phyloP scores from a whole-genome alignment of 2,888 invertebrate species.

The Scrobipalpa atriplicella region DNA sequence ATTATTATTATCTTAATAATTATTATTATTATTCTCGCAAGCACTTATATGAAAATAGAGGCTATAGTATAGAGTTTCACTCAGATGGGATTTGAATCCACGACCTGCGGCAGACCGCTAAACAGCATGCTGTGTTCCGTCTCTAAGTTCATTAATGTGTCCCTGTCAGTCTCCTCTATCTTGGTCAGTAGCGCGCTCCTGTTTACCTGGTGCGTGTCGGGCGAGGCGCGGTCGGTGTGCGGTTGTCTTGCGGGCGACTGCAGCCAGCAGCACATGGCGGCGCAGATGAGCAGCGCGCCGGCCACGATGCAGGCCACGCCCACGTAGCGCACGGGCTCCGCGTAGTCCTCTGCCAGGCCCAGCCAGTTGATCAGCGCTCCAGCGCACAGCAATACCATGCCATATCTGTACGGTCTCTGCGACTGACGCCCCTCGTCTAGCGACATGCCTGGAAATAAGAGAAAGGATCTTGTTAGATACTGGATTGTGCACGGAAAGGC shows the following conservation, averaged over 20 bases:
- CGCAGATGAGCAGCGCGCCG: slow-evolving; percentile 87
- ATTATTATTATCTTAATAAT: no score
- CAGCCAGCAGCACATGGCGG: slow-evolving; percentile 89
- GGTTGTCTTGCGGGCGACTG: slow-evolving; percentile 79
- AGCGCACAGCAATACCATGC: slow-evolving; percentile 87
- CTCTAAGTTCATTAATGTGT: no score
- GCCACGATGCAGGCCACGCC: slow-evolving; percentile 89
- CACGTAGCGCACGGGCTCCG: slow-evolving; percentile 87
- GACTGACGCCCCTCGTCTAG: slow-evolving; percentile 86
- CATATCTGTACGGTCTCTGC: slow-evolving; percentile 88
- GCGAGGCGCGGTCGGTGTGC: slow-evolving; percentile 68
- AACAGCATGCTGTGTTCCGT: no score
- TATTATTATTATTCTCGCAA: no score
- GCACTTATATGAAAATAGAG: no score
- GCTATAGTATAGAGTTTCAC: no score
- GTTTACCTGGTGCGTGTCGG: slow-evolving; percentile 76
- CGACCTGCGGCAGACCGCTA: no score
- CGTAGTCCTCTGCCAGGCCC: slow-evolving; percentile 87
- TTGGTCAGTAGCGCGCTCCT: no score
- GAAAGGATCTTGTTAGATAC: slow-evolving; percentile 18
- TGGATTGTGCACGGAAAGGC: not conserved
- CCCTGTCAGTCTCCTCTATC: no score
- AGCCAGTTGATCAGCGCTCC: slow-evolving; percentile 90
- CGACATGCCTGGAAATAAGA: slow-evolving; percentile 82
- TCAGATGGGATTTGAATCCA: no score